These are phyloP conservation scores for Tigriopus californicus DNA, from an alignment of 2,888 invertebrate genomes.

Conservation along the genomic window DNA sequence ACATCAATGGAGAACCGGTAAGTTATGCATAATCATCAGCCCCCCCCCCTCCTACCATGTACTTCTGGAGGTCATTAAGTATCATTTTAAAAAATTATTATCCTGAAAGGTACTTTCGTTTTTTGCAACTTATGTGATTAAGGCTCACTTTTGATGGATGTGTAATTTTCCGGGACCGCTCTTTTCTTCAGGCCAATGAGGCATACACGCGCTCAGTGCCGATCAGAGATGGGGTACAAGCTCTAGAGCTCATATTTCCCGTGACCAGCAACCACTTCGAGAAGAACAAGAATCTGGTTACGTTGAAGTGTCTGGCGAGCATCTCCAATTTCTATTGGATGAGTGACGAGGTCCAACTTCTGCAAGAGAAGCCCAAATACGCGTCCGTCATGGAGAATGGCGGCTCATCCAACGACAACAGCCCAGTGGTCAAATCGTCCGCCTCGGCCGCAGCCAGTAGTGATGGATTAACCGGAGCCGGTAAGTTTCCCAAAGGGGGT, in stretches of 20 bases:
- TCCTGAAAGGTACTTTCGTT: too few species aligned
- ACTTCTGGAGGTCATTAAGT: too few species aligned
- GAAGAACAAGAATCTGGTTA: conserved; percentile 7
- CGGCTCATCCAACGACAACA: not conserved
- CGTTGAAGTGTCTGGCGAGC: conserved; percentile 14
- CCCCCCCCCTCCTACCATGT: too few species aligned
- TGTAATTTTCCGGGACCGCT: too few species aligned
- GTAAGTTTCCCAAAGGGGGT: too few species aligned
- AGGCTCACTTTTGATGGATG: too few species aligned
- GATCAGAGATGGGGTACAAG: not conserved
- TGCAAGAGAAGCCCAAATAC: conserved; percentile 14
- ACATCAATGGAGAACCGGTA: conserved; percentile 16
- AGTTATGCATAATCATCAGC: conserved; percentile 6
- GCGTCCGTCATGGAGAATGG: conserved; percentile 9
- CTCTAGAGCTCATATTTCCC: conserved; percentile 1
- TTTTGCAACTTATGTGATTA: too few species aligned
- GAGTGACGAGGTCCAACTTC: conserved; percentile 8
- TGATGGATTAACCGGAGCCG: not conserved
- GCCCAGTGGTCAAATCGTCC: not conserved
- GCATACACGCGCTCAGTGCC: not conserved
- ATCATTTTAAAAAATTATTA: too few species aligned
- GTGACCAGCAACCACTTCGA: conserved; percentile 7
- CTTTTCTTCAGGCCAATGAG: conserved; percentile 12
- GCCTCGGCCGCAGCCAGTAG: not conserved
- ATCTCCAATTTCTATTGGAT: conserved; percentile 14